Conservation (phyloP, 2,888 invertebrate genomes). For the Parthenolecanium corni region DNA sequence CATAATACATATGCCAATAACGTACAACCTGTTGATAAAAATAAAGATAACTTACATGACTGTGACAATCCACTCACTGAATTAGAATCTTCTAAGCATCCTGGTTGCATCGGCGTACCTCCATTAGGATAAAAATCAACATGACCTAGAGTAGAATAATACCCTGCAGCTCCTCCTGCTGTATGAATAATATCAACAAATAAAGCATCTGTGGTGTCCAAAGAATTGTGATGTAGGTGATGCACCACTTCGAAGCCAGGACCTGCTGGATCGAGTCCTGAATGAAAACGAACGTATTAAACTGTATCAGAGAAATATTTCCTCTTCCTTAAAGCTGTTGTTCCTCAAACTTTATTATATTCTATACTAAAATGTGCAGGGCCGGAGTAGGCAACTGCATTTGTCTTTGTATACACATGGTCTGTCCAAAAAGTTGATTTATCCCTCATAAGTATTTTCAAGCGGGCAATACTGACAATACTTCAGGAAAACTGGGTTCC, state of each 20-base stretch:
- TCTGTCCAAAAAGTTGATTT: no score
- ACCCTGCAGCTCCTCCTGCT: slow-evolving; percentile 35
- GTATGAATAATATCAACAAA: slow-evolving; percentile 37
- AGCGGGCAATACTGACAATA: no score
- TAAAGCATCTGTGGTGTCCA: slow-evolving; percentile 34
- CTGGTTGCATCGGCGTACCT: slow-evolving; percentile 32
- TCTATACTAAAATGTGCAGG: no score
- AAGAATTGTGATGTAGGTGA: not conserved
- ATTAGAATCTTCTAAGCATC: slow-evolving; percentile 22
- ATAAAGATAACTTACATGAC: slow-evolving; percentile 21
- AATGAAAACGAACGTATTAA: not conserved
- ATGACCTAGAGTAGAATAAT: slow-evolving; percentile 35
- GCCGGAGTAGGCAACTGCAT: no score
- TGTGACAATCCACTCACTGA: slow-evolving; percentile 13
- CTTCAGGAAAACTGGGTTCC: no score
- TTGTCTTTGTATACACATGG: no score
- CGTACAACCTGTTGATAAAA: no score
- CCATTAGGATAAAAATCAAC: slow-evolving; percentile 37
- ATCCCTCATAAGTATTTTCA: no score
- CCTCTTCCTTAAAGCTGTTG: no score
- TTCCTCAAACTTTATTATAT: no score
- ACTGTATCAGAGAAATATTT: not conserved
- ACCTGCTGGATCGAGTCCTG: slow-evolving; percentile 31
- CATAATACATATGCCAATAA: no score
- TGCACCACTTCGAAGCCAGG: slow-evolving; percentile 29